Evolutionary conservation across 2,888 invertebrate species (phyloP), one percentile per base, ranked within the genome.

Genomic region (Ennomos quercinarius): DNA sequence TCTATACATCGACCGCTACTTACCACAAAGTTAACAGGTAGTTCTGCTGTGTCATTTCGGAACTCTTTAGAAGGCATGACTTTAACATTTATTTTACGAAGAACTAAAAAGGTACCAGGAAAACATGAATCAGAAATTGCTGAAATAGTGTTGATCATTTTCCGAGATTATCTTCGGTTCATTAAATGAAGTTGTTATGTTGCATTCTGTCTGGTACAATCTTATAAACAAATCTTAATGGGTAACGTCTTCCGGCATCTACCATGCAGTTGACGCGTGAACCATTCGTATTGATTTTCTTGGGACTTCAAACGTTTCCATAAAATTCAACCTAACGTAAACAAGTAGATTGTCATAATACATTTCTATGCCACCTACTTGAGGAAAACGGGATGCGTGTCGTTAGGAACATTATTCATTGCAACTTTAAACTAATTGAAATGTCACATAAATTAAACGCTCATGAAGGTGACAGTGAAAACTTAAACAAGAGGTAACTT

Each of bases 221-320:
- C 39, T 41, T 34, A 4, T 55, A 43, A 43, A 55, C 43, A 55
- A 50, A 40, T 52, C 47, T 41, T 38, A 45, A 61, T 48, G 12
- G 8, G n/a, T 62, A 50, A 58, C 55, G 52, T 44, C 36, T 55
- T 41, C 27, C 40, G 13, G 6, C 27, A 4, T 27, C 27, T 6
- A 41, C n/a, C 66, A 64, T 56, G 55, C 57, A 53, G 11, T 40
- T 35, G 37, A 57, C 38, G 36, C 59, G 48, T 64, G 62, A 47
- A 35, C 13, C 38, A 49, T 35, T 12, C n/a, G 42, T 49, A 54
- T 59, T 48, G 49, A 55, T 68, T 71, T 70, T 65, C 50, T 61
- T 68, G 55, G 65, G 42, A 58, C 10, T 8, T 8, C 17, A 11
- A 65, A 70, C 64, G 57, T 64, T 71, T 71, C 67, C 70, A 68